A percentile compares a stretch with the other conserved stretches of the same genome.
phyloP scores from a whole-genome alignment of 2,797 vertebrate genomes.

The Chaetodon trifasciatus region DNA sequence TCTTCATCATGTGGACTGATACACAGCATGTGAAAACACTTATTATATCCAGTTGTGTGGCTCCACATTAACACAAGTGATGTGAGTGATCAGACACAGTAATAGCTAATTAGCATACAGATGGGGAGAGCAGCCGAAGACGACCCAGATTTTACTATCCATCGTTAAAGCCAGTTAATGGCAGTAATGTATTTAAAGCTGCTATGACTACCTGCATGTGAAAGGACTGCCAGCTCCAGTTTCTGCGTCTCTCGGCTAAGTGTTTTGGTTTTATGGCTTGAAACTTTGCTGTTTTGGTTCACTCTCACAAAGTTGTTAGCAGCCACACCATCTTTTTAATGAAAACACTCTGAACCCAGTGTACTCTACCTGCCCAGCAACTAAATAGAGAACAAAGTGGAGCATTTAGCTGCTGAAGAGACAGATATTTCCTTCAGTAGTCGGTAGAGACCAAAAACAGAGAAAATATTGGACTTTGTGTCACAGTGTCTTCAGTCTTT shows the following conservation, averaged over 20 bases:
- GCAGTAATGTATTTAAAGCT: constrained; percentile 34
- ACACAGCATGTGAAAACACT: constrained; percentile 6
- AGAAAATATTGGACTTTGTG: too few relatives aligned
- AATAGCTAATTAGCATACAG: constrained; percentile 30
- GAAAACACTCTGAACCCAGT: neutral
- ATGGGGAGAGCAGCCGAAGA: neutral
- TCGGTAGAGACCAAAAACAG: too few relatives aligned
- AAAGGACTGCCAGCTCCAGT: neutral
- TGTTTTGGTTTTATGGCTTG: neutral
- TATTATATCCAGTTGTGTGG: neutral
- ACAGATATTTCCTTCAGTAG: neutral
- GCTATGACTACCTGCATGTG: neutral
- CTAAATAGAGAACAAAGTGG: neutral
- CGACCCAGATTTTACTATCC: constrained; percentile 28
- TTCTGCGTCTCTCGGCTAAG: neutral
- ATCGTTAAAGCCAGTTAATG: constrained; percentile 31
- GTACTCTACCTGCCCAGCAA: neutral
- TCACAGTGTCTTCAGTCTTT: too few relatives aligned
- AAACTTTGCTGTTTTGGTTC: neutral
- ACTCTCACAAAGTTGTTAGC: neutral
- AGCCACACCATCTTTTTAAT: neutral
- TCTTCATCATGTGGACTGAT: neutral
- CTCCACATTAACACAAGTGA: constrained; percentile 10
- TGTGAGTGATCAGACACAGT: constrained; percentile 8
- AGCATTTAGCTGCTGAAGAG: neutral